Conservation (phyloP, 2,888 invertebrate species). For the Leptinotarsa rubiginosa region DNA sequence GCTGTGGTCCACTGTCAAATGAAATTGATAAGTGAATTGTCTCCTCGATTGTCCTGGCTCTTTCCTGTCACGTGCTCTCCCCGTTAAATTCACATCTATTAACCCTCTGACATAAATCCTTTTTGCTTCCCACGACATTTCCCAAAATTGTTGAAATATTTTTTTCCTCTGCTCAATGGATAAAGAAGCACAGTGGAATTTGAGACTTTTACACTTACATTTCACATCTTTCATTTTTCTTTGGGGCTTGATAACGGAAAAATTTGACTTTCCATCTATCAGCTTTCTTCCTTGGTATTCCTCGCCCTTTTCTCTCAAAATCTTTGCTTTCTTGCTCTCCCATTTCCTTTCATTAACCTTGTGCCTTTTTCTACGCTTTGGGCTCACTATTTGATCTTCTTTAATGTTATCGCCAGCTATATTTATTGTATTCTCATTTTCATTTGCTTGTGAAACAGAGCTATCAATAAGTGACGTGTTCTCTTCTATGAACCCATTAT, state of each 20-base stretch:
- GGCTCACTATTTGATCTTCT: constrained; percentile 1
- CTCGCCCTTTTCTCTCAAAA: constrained; percentile 3
- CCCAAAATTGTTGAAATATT: constrained; percentile 8
- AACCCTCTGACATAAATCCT: constrained; percentile 5
- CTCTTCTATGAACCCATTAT: constrained; percentile 1
- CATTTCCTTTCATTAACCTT: constrained; percentile 10
- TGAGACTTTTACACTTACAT: constrained; percentile 1
- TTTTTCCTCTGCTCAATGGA: constrained; percentile 5
- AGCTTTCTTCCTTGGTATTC: constrained; percentile 7
- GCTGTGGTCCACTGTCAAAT: constrained; percentile 1
- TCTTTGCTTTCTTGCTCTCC: constrained; percentile 10
- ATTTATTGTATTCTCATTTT: constrained; percentile 7
- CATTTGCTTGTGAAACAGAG: constrained; percentile 6
- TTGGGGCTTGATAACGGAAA: constrained; percentile 3
- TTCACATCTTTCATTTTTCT: constrained; percentile 10
- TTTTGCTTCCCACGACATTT: constrained; percentile 10
- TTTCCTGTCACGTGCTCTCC: not conserved
- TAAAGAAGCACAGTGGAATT: constrained; percentile 10
- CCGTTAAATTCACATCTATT: constrained; percentile 8
- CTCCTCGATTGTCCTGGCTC: not conserved
- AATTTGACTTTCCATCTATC: constrained; percentile 7
- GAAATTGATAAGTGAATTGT: constrained; percentile 6
- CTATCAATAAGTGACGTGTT: constrained; percentile 10
- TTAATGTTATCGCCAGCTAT: constrained; percentile 6
- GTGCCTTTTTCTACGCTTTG: constrained; percentile 13